Evolutionary conservation across 1,140 invertebrate genomes (phyloP).

Genomic region (Lamellibrachia luymesi): DNA sequence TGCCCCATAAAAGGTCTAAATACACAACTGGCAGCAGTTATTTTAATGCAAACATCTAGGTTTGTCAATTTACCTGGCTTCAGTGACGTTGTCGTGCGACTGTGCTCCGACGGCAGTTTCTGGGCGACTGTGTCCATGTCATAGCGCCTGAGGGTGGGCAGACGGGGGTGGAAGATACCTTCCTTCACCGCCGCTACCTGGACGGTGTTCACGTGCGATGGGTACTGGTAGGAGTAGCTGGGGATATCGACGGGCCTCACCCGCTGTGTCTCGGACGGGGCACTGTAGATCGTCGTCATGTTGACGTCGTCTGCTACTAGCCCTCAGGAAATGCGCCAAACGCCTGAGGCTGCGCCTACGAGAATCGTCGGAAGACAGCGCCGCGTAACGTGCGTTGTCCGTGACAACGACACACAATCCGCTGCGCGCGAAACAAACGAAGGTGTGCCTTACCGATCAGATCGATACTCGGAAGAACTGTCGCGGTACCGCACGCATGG

Average conservation of each 20-base stretch:
- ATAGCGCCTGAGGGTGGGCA: conserved; percentile 52
- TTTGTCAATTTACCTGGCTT: conserved; percentile 42
- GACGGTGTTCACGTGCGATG: conserved; percentile 36
- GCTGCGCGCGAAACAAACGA: not conserved
- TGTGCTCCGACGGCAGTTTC: conserved; percentile 54
- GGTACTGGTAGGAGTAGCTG: conserved; percentile 50
- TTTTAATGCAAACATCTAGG: not conserved
- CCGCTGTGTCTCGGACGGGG: conserved; percentile 32
- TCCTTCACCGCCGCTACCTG: conserved; percentile 52
- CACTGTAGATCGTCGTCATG: conserved; percentile 48
- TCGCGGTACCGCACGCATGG: not conserved
- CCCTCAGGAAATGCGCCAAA: not conserved
- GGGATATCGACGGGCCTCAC: conserved; percentile 46
- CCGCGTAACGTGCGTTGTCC: not conserved
- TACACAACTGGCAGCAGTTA: not conserved
- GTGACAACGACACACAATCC: not conserved
- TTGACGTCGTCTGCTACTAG: not conserved
- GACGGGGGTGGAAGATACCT: conserved; percentile 49
- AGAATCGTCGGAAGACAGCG: not conserved
- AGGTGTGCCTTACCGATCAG: not conserved
- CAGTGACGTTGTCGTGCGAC: conserved; percentile 47
- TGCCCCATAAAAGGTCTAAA: not conserved
- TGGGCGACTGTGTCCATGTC: conserved; percentile 53
- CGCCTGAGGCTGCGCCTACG: not conserved
- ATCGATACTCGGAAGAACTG: not conserved